Evolutionary conservation across 2,888 invertebrate genomes (phyloP).

Genomic region (Gasteruption jaculator): DNA sequence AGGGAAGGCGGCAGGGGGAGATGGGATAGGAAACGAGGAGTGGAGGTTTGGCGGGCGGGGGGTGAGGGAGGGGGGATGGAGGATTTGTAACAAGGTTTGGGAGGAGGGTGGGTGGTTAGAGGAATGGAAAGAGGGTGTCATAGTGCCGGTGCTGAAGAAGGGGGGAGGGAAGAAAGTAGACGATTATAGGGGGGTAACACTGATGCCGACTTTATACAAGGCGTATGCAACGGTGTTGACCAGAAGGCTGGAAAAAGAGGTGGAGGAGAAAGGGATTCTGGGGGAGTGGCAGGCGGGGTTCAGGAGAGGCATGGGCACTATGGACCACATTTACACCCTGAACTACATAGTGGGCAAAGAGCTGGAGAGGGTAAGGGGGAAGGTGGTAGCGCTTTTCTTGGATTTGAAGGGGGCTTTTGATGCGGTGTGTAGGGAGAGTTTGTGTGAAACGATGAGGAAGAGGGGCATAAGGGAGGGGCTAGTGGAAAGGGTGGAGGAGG

Average conservation of each 20-base stretch:
- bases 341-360: not conserved
- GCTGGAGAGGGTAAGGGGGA: slow-evolving; percentile 1
- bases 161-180: slow-evolving; percentile 8
- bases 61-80: too few species aligned
- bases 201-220: slow-evolving; percentile 10
- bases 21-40: too few species aligned
- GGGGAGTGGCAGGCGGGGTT: slow-evolving; percentile 9
- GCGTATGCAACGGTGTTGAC: slow-evolving; percentile 1
- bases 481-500: slow-evolving; percentile 2
- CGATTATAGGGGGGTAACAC: not conserved
- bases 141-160: not conserved
- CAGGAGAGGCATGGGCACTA: slow-evolving; percentile 7
- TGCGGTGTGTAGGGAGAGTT: slow-evolving; percentile 5
- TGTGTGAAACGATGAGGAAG: slow-evolving; percentile 4
- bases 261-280: slow-evolving; percentile 10
- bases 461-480: not conserved
- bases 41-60: too few species aligned
- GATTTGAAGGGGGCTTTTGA: slow-evolving; percentile 13
- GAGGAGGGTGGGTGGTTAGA: not conserved
- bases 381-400: slow-evolving; percentile 1
- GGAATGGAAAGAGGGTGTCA: not conserved
- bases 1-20: too few species aligned
- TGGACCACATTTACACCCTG: slow-evolving; percentile 8
- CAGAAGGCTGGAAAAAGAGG: slow-evolving; percentile 6
- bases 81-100: not conserved